Base-by-base conservation (phyloP, 2,113 vertebrate genomes). In the Oreochromis aureus region DNA sequence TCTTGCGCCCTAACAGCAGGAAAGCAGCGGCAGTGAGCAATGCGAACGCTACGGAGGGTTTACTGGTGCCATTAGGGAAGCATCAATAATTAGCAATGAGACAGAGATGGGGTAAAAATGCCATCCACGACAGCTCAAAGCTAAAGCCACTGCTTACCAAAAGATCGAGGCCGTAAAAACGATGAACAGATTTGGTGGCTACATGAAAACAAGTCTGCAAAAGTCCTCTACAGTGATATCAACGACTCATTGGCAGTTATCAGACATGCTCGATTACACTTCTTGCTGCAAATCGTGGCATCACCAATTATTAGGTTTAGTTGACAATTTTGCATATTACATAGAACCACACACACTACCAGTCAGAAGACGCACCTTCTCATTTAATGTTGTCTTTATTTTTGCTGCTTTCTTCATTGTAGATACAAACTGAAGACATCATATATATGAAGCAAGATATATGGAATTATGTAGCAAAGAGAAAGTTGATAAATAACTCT, bases 91-190 rank as follows among this genome's bases (percentile, higher is more conserved):
- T 27, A 27, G 27, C 27, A 27, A 4, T 27, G 7, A 11, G 59
- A 63, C 18, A 0, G 30, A 19, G 16, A n/a, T 63, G 59, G 59
- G 6, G 59, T 36, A 6, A 63, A 63, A 19, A 63, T 63, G 59
- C 0, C 2, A 18, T n/a, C 59, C 59, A 5, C 0, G 10, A 63
- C 3, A 36, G 32, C 16, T 11, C 3, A 10, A 66, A 12, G 61
- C 10, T 36, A 36, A 66, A 66, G 12, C 61, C 61, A 63, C 32
- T 36, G 61, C 61, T n/a, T 63, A 36, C 1, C 18, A 63, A 36
- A 63, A 36, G 32, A n/a, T 36, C 0, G 59, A 36, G 18, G 18
- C 59, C 0, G 4, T 36, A 36, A 61, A 36, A 12, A 36, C 32
- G 2, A 55, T 12, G 54, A 63, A 63, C 32, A n/a, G 32, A 0